Evolutionary conservation across 2,797 vertebrate species (phyloP).

Genomic region (Poecilia gillii): DNA sequence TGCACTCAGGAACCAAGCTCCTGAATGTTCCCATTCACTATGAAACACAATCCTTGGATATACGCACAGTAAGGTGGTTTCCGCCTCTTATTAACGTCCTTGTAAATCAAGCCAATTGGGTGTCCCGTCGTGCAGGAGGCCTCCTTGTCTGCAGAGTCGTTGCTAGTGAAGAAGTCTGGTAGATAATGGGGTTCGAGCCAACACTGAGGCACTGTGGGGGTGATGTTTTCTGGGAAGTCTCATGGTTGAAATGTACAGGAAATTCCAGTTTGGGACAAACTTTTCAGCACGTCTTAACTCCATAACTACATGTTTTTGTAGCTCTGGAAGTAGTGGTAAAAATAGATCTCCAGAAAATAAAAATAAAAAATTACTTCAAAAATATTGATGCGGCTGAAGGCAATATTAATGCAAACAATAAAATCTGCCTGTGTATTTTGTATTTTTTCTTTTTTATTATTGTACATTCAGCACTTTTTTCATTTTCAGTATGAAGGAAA

Average conservation of each 20-base stretch:
- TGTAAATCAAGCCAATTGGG: constrained; percentile 73
- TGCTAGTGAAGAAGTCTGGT: constrained; percentile 34
- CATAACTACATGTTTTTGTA: not conserved
- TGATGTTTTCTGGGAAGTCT: not conserved
- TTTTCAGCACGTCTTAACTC: not conserved
- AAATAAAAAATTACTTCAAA: too few relatives aligned
- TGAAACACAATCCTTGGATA: constrained; percentile 61
- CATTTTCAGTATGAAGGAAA: too few relatives aligned
- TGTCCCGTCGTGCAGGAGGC: constrained; percentile 57
- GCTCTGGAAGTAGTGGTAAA: not conserved
- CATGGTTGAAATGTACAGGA: not conserved
- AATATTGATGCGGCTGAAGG: not conserved
- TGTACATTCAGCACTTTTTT: too few relatives aligned
- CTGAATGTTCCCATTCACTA: constrained; percentile 72
- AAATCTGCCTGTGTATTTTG: not conserved
- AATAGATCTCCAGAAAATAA: not conserved
- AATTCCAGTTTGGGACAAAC: constrained; percentile 3
- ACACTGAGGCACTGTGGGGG: constrained; percentile 20
- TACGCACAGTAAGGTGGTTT: constrained; percentile 55
- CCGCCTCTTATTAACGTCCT: constrained; percentile 67
- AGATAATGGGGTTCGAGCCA: constrained; percentile 41
- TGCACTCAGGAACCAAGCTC: constrained; percentile 42
- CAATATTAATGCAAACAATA: not conserved
- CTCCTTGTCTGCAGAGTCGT: constrained; percentile 44
- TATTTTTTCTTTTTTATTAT: too few relatives aligned